phyloP scores from a whole-genome alignment of 2,888 invertebrate genomes.

The Caprella mutica region DNA sequence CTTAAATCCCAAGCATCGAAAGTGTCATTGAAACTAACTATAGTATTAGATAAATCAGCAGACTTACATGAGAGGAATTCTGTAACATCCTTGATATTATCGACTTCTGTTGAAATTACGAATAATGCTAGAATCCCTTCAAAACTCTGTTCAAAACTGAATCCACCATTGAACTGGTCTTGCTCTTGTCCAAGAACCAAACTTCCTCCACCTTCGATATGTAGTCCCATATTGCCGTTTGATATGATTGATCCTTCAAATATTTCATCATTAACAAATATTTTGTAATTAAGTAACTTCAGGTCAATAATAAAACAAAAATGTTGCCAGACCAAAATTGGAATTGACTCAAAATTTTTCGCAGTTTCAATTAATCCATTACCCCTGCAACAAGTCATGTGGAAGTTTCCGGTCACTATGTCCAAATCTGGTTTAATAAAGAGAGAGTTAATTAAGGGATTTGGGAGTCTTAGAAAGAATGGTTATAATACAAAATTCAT shows the following conservation, averaged over 20 bases:
- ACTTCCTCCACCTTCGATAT: conserved; percentile 17
- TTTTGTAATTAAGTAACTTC: neutral
- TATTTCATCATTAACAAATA: neutral
- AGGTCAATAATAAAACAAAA: conserved; percentile 22
- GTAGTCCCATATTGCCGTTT: neutral
- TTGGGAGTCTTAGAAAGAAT: too few relatives aligned
- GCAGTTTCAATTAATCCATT: conserved; percentile 13
- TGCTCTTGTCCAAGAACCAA: conserved; percentile 28
- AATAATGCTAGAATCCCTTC: conserved; percentile 17
- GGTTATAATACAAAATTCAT: too few relatives aligned
- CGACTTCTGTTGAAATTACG: too few relatives aligned
- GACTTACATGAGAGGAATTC: conserved; percentile 12
- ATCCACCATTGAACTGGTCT: conserved; percentile 19
- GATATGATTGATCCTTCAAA: conserved; percentile 10
- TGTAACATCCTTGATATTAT: neutral
- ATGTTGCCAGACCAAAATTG: conserved; percentile 20
- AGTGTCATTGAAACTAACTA: conserved; percentile 6
- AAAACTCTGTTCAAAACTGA: conserved; percentile 19
- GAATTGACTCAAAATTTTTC: neutral
- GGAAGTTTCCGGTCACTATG: conserved; percentile 1
- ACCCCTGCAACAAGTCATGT: conserved; percentile 23
- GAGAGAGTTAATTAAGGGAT: too few relatives aligned
- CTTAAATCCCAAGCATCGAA: conserved; percentile 12
- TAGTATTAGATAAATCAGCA: neutral
- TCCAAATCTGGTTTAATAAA: conserved; percentile 15